A percentile compares a stretch with the other conserved stretches of the same genome.
These are phyloP conservation scores for Chinchilla lanigera DNA, from an alignment of 2,113 vertebrate genomes.

Conservation along the genomic window DNA sequence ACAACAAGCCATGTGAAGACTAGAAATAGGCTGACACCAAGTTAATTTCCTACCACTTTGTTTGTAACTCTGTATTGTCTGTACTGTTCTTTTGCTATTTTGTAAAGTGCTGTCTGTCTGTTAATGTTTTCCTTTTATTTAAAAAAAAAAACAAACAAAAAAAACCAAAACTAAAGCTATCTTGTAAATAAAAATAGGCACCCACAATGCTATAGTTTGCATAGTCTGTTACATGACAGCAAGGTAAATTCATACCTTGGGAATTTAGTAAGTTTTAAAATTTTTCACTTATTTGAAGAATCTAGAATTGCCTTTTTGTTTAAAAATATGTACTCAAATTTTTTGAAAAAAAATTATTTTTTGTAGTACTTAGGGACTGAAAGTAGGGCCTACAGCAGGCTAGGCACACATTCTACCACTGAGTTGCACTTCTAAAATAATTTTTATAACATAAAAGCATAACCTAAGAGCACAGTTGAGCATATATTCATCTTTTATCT, in stretches of 20 bases:
- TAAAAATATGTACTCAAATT: not conserved
- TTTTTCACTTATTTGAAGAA: not conserved
- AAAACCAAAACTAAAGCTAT: no score
- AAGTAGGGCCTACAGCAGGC: not conserved
- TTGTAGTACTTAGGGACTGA: not conserved
- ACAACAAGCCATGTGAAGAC: no score
- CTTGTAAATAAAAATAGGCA: slow-evolving; percentile 31
- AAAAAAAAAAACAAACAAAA: no score
- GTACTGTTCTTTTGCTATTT: no score
- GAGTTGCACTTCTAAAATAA: not conserved
- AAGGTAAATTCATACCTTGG: slow-evolving; percentile 5
- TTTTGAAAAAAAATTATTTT: not conserved
- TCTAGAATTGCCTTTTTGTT: not conserved
- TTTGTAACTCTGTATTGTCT: no score
- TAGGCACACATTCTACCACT: not conserved
- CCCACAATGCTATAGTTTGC: not conserved
- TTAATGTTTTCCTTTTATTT: no score
- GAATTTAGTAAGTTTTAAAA: slow-evolving; percentile 20
- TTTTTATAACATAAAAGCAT: slow-evolving; percentile 36
- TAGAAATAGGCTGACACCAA: no score
- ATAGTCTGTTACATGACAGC: not conserved
- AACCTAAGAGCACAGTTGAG: not conserved
- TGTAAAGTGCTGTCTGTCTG: no score
- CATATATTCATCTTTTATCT: slow-evolving; percentile 18
- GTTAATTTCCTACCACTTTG: no score